A percentile compares a stretch with the other conserved stretches of the same genome.
phyloP scores from a whole-genome alignment of 2,113 vertebrate genomes.

The Notiomystis cincta region DNA sequence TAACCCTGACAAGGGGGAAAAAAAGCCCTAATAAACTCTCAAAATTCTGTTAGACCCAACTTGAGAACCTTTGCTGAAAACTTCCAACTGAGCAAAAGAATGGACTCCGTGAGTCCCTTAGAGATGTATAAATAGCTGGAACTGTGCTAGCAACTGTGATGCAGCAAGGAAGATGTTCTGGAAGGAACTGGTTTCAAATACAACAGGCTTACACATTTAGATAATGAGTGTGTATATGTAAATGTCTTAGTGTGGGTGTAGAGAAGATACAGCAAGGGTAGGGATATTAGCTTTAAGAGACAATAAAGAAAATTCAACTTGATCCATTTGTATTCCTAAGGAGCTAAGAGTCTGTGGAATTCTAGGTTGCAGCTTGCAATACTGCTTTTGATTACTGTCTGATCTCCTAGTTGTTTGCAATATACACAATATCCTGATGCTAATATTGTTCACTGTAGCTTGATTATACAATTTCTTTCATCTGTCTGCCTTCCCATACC shows the following conservation, averaged over 20 bases:
- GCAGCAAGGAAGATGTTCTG: not conserved
- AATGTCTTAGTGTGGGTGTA: not conserved
- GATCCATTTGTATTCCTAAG: not conserved
- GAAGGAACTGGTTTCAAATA: not conserved
- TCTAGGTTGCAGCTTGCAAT: not conserved
- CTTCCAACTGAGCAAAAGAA: slow-evolving; percentile 5
- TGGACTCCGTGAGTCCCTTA: not conserved
- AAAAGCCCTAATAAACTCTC: not conserved
- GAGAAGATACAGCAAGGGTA: not conserved
- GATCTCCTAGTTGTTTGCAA: not conserved
- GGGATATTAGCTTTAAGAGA: not conserved
- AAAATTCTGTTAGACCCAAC: not conserved
- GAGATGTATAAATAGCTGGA: not conserved
- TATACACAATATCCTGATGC: not conserved
- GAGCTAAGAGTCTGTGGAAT: not conserved
- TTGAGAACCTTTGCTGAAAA: slow-evolving; percentile 14
- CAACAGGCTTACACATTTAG: not conserved
- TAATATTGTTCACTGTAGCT: not conserved
- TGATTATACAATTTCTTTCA: not conserved
- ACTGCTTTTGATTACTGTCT: not conserved
- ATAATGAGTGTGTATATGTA: not conserved
- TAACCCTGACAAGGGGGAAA: not conserved
- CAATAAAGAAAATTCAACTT: not conserved
- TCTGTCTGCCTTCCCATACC: not conserved
- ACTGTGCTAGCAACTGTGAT: not conserved